These are phyloP conservation scores for Enteromius afrohamiltoni DNA, from an alignment of 2,797 vertebrate species.

Conservation along the genomic window DNA sequence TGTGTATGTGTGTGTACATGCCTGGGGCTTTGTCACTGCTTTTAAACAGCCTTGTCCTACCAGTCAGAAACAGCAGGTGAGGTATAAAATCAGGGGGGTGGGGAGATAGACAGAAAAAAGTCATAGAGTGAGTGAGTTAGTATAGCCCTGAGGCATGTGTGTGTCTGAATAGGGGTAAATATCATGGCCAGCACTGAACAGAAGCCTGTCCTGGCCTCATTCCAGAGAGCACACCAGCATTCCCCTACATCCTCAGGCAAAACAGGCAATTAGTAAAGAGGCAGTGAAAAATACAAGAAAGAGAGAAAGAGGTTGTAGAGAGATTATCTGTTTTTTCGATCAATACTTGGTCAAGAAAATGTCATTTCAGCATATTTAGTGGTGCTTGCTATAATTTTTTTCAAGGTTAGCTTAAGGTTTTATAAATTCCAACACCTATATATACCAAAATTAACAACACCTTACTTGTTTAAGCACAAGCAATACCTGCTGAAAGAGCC, in stretches of 20 bases:
- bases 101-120: constrained; percentile 4
- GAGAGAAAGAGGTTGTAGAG: constrained; percentile 10
- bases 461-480: neutral
- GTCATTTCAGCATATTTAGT: constrained; percentile 7
- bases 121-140: constrained; percentile 18
- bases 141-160: constrained; percentile 34
- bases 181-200: constrained; percentile 33
- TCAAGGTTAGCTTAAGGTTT: neutral
- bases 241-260: constrained; percentile 44
- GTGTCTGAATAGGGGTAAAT: constrained; percentile 46
- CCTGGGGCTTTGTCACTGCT: constrained; percentile 27
- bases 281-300: constrained; percentile 21
- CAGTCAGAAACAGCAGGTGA: constrained; percentile 32
- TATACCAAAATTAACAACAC: neutral
- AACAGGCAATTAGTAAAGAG: constrained; percentile 57
- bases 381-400: neutral
- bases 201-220: constrained; percentile 45
- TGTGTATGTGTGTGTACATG: constrained; percentile 40
- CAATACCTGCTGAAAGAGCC: neutral
- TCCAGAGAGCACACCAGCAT: constrained; percentile 36
- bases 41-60: constrained; percentile 14
- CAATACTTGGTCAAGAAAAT: neutral
- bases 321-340: neutral
- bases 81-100: neutral
- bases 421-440: neutral